Percentiles rank a stretch among this genome's conserved stretches.
phyloP scores from a whole-genome alignment of 2,797 vertebrate genomes.

The Onychomys leucogaster region DNA sequence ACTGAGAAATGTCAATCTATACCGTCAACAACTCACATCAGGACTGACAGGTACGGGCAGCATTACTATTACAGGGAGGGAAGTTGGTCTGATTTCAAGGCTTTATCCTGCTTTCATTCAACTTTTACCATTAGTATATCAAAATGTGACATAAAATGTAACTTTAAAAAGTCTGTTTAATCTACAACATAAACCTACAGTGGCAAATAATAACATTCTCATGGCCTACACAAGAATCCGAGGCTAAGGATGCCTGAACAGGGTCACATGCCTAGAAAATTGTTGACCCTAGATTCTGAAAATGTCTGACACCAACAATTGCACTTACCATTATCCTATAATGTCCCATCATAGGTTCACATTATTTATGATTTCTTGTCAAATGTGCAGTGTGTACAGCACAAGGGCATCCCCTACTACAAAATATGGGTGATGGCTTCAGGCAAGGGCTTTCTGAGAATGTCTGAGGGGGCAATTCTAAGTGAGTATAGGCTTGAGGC shows the following conservation, averaged over 20 bases:
- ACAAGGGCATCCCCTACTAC: not conserved
- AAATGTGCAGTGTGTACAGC: not conserved
- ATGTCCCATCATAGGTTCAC: not conserved
- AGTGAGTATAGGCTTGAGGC: not conserved
- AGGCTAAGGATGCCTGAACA: conserved; percentile 4
- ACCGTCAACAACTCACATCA: not conserved
- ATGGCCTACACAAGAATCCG: not conserved
- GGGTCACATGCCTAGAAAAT: not conserved
- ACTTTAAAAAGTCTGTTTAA: conserved; percentile 10
- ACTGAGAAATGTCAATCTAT: not conserved
- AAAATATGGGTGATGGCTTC: not conserved
- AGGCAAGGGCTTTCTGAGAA: not conserved
- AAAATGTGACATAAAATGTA: not conserved
- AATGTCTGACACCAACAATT: not conserved
- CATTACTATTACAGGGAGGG: not conserved
- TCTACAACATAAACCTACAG: not conserved
- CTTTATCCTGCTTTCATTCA: not conserved
- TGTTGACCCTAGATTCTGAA: not conserved
- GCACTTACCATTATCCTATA: too few species aligned
- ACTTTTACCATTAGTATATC: not conserved
- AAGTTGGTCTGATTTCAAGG: not conserved
- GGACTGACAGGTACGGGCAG: not conserved
- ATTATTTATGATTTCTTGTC: not conserved
- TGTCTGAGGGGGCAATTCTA: not conserved
- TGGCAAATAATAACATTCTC: not conserved